Base-by-base conservation (phyloP, 1,140 invertebrate genomes). In the Megalopta genalis region DNA sequence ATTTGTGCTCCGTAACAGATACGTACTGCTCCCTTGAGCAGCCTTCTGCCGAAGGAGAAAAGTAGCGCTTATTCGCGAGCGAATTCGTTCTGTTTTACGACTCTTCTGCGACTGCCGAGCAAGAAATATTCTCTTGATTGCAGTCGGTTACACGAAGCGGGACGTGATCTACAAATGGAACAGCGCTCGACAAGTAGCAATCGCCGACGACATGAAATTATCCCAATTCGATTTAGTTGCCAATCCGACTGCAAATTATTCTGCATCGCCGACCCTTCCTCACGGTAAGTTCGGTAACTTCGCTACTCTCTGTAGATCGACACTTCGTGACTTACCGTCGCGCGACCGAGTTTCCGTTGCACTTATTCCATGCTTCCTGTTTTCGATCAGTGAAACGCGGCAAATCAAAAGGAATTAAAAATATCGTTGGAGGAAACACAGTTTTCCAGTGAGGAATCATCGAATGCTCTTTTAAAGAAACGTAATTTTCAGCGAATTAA, bases 81-180 rank as follows among this genome's bases (percentile, higher is more conserved):
- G 49, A 59, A 75, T 32, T 59, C 64, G 52, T 39, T n/a, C 4
- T 16, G 23, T 42, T 67, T 67, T 59, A 67, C 14, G 52, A 12
- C 37, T n/a, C 8, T 27, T 39, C 14, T 14, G 62, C 32, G 46
- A 74, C 71, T 9, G 0, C 1, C 14, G 21, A 8, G 57, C n/a
- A 39, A 71, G 59, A 77, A 52, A 71, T 71, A 71, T 71, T 69
- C 57, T 59, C 37, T 71, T 63, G 62, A 88, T 93, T 93, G 60
- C 90, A 98, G 97, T 97, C 93, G 97, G 97, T 25, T 98, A 98
- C 92, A 96, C 96, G 42, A 95, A 95, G 7, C 93, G 95, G 54
- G 97, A 98, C 90, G 95, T 98, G 46, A 92, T 97, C 63, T 98
- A 98, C 93, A 93, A 94, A 66, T 98, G 97, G 97, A 97, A 97